Conservation (phyloP, 2,797 vertebrate genomes). For the Spheniscus humboldti region DNA sequence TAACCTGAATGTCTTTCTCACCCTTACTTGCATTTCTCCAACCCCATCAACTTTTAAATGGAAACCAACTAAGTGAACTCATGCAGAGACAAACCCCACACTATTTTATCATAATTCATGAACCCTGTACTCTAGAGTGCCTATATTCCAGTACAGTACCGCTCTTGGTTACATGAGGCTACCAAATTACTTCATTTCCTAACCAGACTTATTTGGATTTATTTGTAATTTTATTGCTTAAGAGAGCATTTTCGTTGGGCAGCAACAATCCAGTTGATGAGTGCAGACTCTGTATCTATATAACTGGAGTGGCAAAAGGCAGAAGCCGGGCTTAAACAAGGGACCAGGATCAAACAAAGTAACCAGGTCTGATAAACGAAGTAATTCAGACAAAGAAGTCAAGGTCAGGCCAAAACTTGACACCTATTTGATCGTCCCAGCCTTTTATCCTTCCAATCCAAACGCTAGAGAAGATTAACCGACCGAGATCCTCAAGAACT, state of each 20-base stretch:
- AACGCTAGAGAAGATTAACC: not conserved
- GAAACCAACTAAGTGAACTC: not conserved
- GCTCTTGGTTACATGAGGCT: not conserved
- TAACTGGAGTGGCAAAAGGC: not conserved
- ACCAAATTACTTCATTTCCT: not conserved
- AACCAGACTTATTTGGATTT: not conserved
- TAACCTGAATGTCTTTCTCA: not conserved
- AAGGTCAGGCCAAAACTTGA: not conserved
- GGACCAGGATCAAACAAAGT: not conserved
- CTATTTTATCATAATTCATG: not conserved
- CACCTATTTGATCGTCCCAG: not conserved
- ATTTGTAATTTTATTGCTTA: not conserved
- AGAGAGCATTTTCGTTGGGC: rapidly evolving
- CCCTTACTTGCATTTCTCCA: not conserved
- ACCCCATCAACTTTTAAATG: not conserved
- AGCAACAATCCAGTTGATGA: not conserved
- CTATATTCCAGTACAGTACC: not conserved
- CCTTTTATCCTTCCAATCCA: not conserved
- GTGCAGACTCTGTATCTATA: not conserved
- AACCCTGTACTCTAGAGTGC: not conserved
- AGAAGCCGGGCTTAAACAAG: not conserved
- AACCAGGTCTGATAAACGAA: not conserved
- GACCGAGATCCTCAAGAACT: not conserved
- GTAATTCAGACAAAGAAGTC: not conserved
- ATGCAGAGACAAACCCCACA: not conserved